These are phyloP conservation scores for Maccullochella peelii DNA, from an alignment of 2,113 vertebrate genomes.

Conservation along the genomic window DNA sequence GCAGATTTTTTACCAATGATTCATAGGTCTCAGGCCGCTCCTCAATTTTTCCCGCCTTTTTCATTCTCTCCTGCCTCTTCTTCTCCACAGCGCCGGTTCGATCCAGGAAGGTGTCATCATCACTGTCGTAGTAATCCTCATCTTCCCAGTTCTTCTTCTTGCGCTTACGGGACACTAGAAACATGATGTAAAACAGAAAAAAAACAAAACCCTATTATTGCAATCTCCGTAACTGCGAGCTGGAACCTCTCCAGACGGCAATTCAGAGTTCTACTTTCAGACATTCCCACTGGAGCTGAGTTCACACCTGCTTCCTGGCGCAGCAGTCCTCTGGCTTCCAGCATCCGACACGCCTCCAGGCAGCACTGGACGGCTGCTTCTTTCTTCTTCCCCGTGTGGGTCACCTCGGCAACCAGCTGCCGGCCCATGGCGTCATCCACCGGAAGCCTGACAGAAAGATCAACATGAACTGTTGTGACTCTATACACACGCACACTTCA, in stretches of 20 bases:
- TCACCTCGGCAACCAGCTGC: conserved; percentile 94
- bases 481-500: rapidly evolving
- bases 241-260: background rate
- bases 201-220: rapidly evolving
- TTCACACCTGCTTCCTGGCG: conserved; percentile 95
- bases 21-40: conserved; percentile 93
- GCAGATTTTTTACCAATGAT: conserved; percentile 86
- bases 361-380: conserved; percentile 93
- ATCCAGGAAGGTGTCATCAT: conserved; percentile 97
- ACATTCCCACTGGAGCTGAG: background rate
- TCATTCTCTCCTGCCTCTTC: conserved; percentile 96
- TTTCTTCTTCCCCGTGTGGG: conserved; percentile 95
- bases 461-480: background rate
- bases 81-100: conserved; percentile 94
- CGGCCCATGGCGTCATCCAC: conserved; percentile 93
- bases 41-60: conserved; percentile 94
- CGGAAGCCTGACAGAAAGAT: conserved; percentile 85
- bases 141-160: conserved; percentile 98
- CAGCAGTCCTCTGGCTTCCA: conserved; percentile 94
- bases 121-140: conserved; percentile 97
- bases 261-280: background rate
- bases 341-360: conserved; percentile 94
- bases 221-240: background rate
- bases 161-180: conserved; percentile 94
- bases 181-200: background rate